A percentile compares a stretch with the other conserved stretches of the same genome.
Conservation (phyloP, 2,888 invertebrate species). For the Lasioglossum lativentre region DNA sequence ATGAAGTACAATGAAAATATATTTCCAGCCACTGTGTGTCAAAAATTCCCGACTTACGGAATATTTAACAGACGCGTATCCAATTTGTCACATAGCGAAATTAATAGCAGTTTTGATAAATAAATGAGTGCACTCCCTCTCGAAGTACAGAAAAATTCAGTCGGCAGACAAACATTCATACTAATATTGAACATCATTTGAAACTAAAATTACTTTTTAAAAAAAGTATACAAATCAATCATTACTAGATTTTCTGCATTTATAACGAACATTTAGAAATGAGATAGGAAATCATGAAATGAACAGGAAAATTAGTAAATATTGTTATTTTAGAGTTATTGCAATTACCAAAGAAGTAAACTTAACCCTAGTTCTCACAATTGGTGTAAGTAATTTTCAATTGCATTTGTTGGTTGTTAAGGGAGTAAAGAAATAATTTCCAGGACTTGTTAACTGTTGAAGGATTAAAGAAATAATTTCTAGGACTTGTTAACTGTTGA, state of each 20-base stretch:
- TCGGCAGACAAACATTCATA: background rate
- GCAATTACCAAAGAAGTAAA: background rate
- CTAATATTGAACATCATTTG: background rate
- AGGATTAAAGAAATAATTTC: no score
- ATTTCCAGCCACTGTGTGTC: background rate
- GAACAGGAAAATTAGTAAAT: background rate
- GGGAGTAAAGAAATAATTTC: background rate
- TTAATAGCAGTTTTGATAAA: conserved; percentile 7
- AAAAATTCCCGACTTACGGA: background rate
- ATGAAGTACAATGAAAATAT: background rate
- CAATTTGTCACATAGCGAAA: background rate
- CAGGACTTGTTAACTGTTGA: no score
- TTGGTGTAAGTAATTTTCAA: background rate
- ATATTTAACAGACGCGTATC: background rate
- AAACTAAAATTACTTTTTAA: background rate
- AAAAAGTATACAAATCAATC: background rate
- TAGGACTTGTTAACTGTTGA: no score
- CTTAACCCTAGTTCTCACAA: background rate
- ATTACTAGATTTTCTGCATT: background rate
- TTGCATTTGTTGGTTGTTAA: no score
- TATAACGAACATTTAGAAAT: background rate
- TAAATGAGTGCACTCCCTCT: background rate
- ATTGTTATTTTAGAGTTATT: background rate
- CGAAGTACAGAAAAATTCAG: background rate
- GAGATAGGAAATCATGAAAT: no score